Percentiles rank a stretch among this genome's conserved stretches.
Evolutionary conservation across 2,888 invertebrate species (phyloP).

Genomic region (Xanthorhoe designata): DNA sequence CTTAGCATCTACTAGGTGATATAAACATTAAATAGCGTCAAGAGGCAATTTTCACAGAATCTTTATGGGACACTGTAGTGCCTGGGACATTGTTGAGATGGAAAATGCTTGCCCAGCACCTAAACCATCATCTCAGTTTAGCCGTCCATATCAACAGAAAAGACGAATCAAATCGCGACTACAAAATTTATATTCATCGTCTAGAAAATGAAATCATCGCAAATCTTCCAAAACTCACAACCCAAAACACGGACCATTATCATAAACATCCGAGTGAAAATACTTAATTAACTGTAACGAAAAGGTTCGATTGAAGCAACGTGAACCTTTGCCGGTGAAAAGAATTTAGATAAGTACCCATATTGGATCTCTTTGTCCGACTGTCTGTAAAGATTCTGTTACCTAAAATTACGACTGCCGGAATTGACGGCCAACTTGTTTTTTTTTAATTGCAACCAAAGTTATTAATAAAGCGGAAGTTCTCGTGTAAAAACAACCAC

Average conservation of each 20-base stretch:
- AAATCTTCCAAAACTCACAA: conserved; percentile 1
- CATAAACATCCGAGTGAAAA: conserved; percentile 23
- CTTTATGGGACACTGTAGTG: too few relatives aligned
- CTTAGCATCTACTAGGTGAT: too few relatives aligned
- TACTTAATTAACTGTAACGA: conserved; percentile 23
- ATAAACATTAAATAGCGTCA: too few relatives aligned
- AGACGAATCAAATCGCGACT: neutral
- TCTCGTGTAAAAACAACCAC: too few relatives aligned
- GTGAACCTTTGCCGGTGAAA: conserved; percentile 31
- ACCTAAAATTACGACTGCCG: neutral
- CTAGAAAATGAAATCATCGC: neutral
- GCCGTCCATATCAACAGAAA: too few relatives aligned
- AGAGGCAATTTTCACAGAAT: too few relatives aligned
- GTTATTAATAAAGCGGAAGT: too few relatives aligned
- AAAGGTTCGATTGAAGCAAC: conserved; percentile 33
- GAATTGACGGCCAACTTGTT: neutral
- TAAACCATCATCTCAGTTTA: too few relatives aligned
- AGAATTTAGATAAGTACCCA: conserved; percentile 37
- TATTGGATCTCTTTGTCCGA: conserved; percentile 50
- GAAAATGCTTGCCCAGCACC: too few relatives aligned
- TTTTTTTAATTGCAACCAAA: too few relatives aligned
- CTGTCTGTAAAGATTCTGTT: conserved; percentile 43
- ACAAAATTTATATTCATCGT: neutral
- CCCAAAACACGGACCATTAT: conserved; percentile 9
- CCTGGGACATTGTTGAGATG: too few relatives aligned